A percentile compares a stretch with the other conserved stretches of the same genome.
phyloP scores from a whole-genome alignment of 1,140 invertebrate genomes.

The Portunus trituberculatus region DNA sequence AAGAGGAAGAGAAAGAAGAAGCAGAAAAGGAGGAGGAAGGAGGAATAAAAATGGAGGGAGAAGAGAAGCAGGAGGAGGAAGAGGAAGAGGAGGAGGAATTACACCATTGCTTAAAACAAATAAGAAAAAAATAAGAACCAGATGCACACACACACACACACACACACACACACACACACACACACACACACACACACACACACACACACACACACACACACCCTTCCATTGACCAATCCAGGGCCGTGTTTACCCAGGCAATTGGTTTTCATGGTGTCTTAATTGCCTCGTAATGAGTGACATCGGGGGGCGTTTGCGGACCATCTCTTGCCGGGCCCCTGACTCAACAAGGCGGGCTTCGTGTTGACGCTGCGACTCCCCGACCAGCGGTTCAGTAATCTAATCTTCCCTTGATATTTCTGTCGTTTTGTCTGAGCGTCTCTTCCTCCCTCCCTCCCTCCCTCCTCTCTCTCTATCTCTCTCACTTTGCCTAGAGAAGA shows the following conservation, averaged over 20 bases:
- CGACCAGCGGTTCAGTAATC: background rate
- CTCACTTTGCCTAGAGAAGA: too few species aligned
- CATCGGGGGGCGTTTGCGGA: slow-evolving; percentile 47
- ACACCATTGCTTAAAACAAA: background rate
- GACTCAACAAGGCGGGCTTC: background rate
- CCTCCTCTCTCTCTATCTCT: too few species aligned
- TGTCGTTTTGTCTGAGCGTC: background rate
- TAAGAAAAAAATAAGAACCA: background rate
- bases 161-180: slow-evolving; percentile 35
- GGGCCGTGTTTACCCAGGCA: slow-evolving; percentile 53
- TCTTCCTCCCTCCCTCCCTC: background rate
- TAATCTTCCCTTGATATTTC: background rate
- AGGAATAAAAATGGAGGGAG: background rate
- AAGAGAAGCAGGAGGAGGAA: too few species aligned
- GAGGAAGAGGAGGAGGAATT: background rate
- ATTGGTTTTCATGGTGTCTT: slow-evolving; percentile 67
- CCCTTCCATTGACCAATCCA: slow-evolving; percentile 55
- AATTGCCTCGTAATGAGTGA: slow-evolving; percentile 61
- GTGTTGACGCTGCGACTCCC: background rate
- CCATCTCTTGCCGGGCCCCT: slow-evolving; percentile 32
- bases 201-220: slow-evolving; percentile 36
- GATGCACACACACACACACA: slow-evolving; percentile 35
- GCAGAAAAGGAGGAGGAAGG: background rate
- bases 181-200: slow-evolving; percentile 43
- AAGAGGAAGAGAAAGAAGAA: too few species aligned